These are phyloP conservation scores for Lomographa bimaculata DNA, from an alignment of 2,888 invertebrate genomes.

Conservation along the genomic window DNA sequence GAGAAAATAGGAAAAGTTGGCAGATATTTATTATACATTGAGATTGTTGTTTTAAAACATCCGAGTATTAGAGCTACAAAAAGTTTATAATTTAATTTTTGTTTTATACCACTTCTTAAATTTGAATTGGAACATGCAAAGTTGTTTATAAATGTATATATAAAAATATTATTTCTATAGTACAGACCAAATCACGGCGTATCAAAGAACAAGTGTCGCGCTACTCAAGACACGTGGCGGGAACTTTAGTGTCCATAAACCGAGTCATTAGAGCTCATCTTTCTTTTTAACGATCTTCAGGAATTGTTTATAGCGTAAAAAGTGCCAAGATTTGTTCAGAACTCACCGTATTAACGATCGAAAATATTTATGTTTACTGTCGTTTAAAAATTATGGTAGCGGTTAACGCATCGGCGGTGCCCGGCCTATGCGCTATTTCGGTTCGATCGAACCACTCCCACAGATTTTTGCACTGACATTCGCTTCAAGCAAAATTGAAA, in stretches of 20 bases:
- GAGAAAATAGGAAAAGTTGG: slow-evolving; percentile 5
- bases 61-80: slow-evolving; percentile 8
- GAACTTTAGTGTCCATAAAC: slow-evolving; percentile 80
- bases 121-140: no score
- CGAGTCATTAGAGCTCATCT: slow-evolving; percentile 78
- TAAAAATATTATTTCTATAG: slow-evolving; percentile 15
- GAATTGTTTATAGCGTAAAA: slow-evolving; percentile 80
- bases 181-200: slow-evolving; percentile 38
- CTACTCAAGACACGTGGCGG: slow-evolving; percentile 65
- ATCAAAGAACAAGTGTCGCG: slow-evolving; percentile 52
- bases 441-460: slow-evolving; percentile 36
- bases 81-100: slow-evolving; percentile 28
- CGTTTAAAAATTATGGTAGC: slow-evolving; percentile 42
- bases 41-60: slow-evolving; percentile 19
- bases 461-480: slow-evolving; percentile 58
- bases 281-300: slow-evolving; percentile 77
- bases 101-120: slow-evolving; percentile 38
- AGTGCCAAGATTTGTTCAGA: slow-evolving; percentile 57
- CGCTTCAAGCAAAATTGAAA: slow-evolving; percentile 57
- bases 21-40: slow-evolving; percentile 21
- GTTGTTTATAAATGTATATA: no score
- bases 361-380: slow-evolving; percentile 69
- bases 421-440: slow-evolving; percentile 23
- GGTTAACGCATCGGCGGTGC: slow-evolving; percentile 36
- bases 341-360: slow-evolving; percentile 62